Base-by-base conservation (phyloP, 2,113 vertebrate genomes). In the Willisornis vidua region DNA sequence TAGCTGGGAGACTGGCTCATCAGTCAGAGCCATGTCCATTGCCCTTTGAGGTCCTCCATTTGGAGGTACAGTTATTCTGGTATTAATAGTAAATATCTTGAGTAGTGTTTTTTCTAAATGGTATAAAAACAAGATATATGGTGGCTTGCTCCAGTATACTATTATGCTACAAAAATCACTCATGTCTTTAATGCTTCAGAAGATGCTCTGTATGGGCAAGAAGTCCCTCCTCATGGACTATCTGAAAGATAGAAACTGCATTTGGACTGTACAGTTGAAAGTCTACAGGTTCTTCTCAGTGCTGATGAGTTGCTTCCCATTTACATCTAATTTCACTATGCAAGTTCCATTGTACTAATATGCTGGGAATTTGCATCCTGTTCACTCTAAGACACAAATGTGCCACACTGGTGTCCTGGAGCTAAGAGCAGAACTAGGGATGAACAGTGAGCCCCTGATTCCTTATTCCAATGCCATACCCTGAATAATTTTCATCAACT, bases 121-220 rank as follows among this genome's bases (percentile, higher is more conserved):
- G 41, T 58, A 54, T 71, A 87, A 74, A 87, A 91, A 46, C 33
- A 76, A 94, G 74, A 95, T 73, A 62, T 22, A 75, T 58, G 58
- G 62, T 87, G 58, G 24, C 45, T 92, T 79, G 49, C 63, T 89
- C 31, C 52, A 59, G 57, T 77, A 85, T 70, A 95, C 89, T 94
- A 95, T 73, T 85, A 61, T 65, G 54, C 95, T 95, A 89, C 80
- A 89, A 73, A 94, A 92, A 89, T 94, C 89, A 89, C 77, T 95
- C 70, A 70, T 68, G 73, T 82, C 62, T 96, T 89, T 80, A 74
- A 29, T 84, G 48, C 75, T 92, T 74, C 4, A 1, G 77, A 95
- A 91, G 7, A 94, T 33, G 31, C 82, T 92, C 76, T 90, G 78
- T 78, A 93, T 72, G 87, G 92, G 68, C 68, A 96, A 92, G 83